Evolutionary conservation across 2,113 vertebrate species (phyloP).

Genomic region (Kryptolebias marmoratus): DNA sequence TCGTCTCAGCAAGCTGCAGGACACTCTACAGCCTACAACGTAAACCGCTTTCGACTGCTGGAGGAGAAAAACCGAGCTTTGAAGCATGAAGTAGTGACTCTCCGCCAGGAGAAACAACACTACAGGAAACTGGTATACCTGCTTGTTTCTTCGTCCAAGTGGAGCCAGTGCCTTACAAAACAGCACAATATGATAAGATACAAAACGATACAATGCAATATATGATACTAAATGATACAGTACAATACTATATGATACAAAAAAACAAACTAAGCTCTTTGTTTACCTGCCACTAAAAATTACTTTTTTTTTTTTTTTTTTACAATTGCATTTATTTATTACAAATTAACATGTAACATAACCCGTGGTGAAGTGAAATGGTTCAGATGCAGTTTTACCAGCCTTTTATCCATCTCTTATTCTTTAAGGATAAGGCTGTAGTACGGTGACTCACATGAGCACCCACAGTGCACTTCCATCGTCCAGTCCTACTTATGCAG

Average conservation of each 20-base stretch:
- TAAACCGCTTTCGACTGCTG: slow-evolving; percentile 63
- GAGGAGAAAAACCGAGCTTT: slow-evolving; percentile 71
- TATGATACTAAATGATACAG: no score
- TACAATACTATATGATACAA: no score
- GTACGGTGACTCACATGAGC: not conserved
- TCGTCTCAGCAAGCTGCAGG: slow-evolving; percentile 63
- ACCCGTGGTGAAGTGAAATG: no score
- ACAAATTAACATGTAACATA: no score
- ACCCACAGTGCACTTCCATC: slow-evolving; percentile 11
- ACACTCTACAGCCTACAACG: slow-evolving; percentile 37
- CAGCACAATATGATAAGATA: no score
- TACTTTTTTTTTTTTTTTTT: not conserved
- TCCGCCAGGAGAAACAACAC: slow-evolving; percentile 65
- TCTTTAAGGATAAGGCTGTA: slow-evolving; percentile 28
- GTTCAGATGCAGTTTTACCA: not conserved
- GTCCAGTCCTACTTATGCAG: slow-evolving; percentile 20
- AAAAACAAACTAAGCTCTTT: no score
- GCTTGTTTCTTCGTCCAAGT: not conserved
- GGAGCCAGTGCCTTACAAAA: no score
- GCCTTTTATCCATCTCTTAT: slow-evolving; percentile 23
- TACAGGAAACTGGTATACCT: slow-evolving; percentile 74
- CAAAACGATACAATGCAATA: no score
- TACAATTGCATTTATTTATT: no score
- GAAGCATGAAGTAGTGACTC: slow-evolving; percentile 71
- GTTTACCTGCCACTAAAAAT: no score